A percentile compares a stretch with the other conserved stretches of the same genome.
These are phyloP conservation scores for Thecocarcelia acutangulata DNA, from an alignment of 2,888 invertebrate species.

Conservation along the genomic window DNA sequence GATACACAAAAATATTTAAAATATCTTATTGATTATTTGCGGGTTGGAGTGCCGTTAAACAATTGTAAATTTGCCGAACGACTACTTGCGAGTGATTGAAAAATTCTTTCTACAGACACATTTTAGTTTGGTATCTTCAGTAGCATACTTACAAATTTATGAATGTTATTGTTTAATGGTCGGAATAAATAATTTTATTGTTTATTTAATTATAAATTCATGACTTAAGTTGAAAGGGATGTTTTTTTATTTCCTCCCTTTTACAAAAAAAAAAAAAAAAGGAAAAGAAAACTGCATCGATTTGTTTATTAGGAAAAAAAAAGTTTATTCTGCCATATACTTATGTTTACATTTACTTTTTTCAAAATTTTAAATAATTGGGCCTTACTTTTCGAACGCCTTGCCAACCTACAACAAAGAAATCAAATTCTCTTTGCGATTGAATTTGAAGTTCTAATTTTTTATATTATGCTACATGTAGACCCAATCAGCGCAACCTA, in stretches of 20 bases:
- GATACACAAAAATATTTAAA: not conserved
- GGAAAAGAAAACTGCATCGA: no score
- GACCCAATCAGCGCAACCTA: no score
- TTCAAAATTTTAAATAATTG: no score
- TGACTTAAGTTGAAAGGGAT: conserved; percentile 14
- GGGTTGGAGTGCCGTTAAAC: not conserved
- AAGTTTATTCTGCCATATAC: no score
- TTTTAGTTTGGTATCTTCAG: not conserved
- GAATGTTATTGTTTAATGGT: conserved; percentile 16
- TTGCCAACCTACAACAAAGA: no score
- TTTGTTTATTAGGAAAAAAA: not conserved
- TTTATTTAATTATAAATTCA: conserved; percentile 41
- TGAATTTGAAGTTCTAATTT: no score
- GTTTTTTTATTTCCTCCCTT: not conserved
- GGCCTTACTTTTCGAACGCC: no score
- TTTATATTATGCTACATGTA: no score
- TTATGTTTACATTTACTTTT: no score
- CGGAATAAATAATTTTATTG: conserved; percentile 31
- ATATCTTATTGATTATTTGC: not conserved
- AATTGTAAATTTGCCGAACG: not conserved
- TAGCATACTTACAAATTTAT: not conserved
- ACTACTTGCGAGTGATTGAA: not conserved
- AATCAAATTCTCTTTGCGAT: no score
- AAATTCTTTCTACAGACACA: not conserved
- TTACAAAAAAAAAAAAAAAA: no score